Evolutionary conservation across 2,113 vertebrate genomes (phyloP), one percentile per base, ranked within the genome.

Genomic region (Orcinus orca): DNA sequence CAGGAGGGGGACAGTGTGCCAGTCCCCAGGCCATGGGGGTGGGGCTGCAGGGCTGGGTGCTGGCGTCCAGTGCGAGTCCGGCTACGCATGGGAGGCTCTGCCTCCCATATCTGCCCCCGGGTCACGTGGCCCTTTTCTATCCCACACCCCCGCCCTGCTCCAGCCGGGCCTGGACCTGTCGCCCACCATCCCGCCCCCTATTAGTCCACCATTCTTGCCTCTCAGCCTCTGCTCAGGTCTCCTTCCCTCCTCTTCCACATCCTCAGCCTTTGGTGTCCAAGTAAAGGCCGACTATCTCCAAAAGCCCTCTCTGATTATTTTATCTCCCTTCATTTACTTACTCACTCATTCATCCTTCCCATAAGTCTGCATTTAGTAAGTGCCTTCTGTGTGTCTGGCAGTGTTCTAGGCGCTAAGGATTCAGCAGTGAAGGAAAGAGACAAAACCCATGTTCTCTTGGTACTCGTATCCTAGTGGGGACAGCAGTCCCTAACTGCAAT

Each of bases 31-130:
- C 55, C 14, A 2, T 0, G 0, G 23, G 80, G 60, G 2, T 29
- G 1, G 36, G 38, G 67, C 23, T 23, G 11, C 41, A 31, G 83
- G 47, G 17, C 68, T 60, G 23, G 92, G 77, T 62, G 60, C 36
- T 17, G 38, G 53, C 1, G 4, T 8, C 47, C 38, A 13, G 33
- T 14, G 4, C 0, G 3, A 21, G 65, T 55, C 94, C 1, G 0
- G 50, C 60, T 10, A 2, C 12, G 1, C 0, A 0, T 1, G 26
- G 26, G 67, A 0, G 4, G 8, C 8, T 53, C 55, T 36, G 20
- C 6, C 9, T 38, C 50, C 44, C 2, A 0, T 11, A 15, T 33
- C 73, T 76, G 38, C 17, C 18, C 44, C 50, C 2, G 0, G 0
- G 15, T 76, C 47, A 26, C 0, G 15, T n/a, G 65, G 55, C n/a